Percentiles rank a stretch among this genome's conserved stretches.
phyloP scores from a whole-genome alignment of 1,140 invertebrate species.

The Uloborus diversus region DNA sequence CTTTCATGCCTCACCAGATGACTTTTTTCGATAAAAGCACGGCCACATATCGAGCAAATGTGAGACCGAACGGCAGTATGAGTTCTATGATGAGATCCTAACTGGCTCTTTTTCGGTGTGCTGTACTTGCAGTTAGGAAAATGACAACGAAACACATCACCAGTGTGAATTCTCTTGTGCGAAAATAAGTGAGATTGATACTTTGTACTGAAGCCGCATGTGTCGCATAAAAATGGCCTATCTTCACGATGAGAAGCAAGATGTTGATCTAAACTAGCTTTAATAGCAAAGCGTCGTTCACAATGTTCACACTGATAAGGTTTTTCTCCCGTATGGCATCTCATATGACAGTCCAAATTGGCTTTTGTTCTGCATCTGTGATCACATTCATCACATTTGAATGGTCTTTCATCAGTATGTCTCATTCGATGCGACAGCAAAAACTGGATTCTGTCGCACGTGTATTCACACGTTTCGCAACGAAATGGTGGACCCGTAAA shows the following conservation, averaged over 20 bases:
- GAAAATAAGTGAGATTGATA: slow-evolving; percentile 74
- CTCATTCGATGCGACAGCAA: slow-evolving; percentile 69
- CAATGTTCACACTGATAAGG: slow-evolving; percentile 67
- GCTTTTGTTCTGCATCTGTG: slow-evolving; percentile 66
- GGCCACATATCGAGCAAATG: slow-evolving; percentile 71
- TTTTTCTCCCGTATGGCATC: slow-evolving; percentile 66
- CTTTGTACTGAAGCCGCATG: slow-evolving; percentile 76
- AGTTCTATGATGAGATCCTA: slow-evolving; percentile 73
- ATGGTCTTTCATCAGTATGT: slow-evolving; percentile 69
- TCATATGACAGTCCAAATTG: slow-evolving; percentile 67
- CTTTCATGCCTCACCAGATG: slow-evolving; percentile 74
- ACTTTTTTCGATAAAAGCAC: slow-evolving; percentile 74
- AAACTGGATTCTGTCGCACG: slow-evolving; percentile 68
- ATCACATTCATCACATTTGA: slow-evolving; percentile 67
- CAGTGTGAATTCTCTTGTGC: slow-evolving; percentile 74
- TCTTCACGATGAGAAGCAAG: slow-evolving; percentile 70
- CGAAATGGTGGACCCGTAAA: slow-evolving; percentile 73
- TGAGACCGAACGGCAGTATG: slow-evolving; percentile 73
- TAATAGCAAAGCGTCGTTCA: slow-evolving; percentile 69
- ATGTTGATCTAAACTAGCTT: slow-evolving; percentile 72
- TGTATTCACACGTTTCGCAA: slow-evolving; percentile 72
- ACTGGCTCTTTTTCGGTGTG: slow-evolving; percentile 74
- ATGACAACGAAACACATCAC: slow-evolving; percentile 71
- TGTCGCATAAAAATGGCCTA: slow-evolving; percentile 71
- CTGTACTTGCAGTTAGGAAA: slow-evolving; percentile 73